Conservation (phyloP, 2,113 vertebrate genomes). For the Orientallactaga bullata region DNA sequence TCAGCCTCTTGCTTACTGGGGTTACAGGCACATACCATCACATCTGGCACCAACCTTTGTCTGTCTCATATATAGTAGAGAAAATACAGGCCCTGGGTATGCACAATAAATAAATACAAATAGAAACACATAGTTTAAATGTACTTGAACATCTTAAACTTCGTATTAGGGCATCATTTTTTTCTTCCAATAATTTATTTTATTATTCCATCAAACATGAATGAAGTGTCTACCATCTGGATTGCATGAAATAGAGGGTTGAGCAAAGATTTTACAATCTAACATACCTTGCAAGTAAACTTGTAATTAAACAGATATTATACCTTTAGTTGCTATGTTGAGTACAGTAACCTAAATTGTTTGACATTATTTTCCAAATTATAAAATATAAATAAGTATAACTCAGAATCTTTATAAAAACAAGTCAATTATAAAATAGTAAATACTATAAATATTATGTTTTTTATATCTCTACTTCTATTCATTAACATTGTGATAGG, state of each 20-base stretch:
- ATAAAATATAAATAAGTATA: not conserved
- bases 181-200: not conserved
- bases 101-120: not conserved
- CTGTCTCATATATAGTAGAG: not conserved
- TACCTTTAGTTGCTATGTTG: not conserved
- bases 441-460: not conserved
- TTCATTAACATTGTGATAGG: not conserved
- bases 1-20: not conserved
- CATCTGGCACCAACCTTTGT: not conserved
- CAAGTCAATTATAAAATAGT: not conserved
- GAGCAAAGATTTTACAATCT: not conserved
- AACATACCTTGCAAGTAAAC: too few relatives aligned
- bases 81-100: not conserved
- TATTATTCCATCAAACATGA: not conserved
- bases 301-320: not conserved
- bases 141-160: not conserved
- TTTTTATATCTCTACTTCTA: not conserved
- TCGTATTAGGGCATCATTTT: not conserved
- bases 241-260: not conserved
- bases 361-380: not conserved
- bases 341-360: not conserved
- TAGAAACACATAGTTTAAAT: not conserved
- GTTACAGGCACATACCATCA: not conserved
- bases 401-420: not conserved
- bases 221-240: not conserved